A percentile compares a stretch with the other conserved stretches of the same genome.
phyloP scores from a whole-genome alignment of 2,888 invertebrate genomes.

The Tipula vernalis region DNA sequence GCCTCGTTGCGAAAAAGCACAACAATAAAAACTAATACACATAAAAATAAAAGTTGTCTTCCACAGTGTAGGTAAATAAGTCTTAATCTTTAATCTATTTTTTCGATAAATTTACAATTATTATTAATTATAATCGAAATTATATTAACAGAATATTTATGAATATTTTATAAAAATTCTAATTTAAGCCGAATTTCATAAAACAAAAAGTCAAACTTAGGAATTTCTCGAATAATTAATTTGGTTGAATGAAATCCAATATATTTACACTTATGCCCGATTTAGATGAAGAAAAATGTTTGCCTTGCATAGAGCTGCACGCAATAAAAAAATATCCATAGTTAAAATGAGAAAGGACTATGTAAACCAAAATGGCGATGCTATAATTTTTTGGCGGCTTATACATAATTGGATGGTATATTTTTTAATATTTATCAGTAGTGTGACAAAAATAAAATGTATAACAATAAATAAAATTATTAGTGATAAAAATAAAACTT shows the following conservation, averaged over 20 bases:
- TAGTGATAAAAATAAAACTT: too few relatives aligned
- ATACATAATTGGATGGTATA: too few relatives aligned
- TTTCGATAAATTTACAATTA: not conserved
- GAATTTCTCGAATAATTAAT: constrained; percentile 8
- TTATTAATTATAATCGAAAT: not conserved
- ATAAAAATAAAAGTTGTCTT: not conserved
- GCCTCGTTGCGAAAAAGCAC: too few relatives aligned
- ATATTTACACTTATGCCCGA: not conserved
- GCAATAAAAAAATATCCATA: too few relatives aligned
- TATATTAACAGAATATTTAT: not conserved
- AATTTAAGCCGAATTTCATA: not conserved
- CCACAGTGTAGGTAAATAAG: not conserved
- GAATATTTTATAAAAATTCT: not conserved
- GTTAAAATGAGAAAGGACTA: too few relatives aligned
- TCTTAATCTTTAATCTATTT: not conserved
- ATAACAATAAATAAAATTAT: too few relatives aligned
- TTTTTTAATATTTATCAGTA: too few relatives aligned
- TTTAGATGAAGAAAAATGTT: too few relatives aligned
- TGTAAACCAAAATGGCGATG: too few relatives aligned
- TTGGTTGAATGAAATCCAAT: not conserved
- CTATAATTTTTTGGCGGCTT: too few relatives aligned
- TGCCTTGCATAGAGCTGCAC: too few relatives aligned
- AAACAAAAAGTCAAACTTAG: not conserved
- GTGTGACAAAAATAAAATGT: too few relatives aligned
- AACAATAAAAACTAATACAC: not conserved